Conservation (phyloP, 2,797 vertebrate genomes). For the Paedocypris micromegethes region DNA sequence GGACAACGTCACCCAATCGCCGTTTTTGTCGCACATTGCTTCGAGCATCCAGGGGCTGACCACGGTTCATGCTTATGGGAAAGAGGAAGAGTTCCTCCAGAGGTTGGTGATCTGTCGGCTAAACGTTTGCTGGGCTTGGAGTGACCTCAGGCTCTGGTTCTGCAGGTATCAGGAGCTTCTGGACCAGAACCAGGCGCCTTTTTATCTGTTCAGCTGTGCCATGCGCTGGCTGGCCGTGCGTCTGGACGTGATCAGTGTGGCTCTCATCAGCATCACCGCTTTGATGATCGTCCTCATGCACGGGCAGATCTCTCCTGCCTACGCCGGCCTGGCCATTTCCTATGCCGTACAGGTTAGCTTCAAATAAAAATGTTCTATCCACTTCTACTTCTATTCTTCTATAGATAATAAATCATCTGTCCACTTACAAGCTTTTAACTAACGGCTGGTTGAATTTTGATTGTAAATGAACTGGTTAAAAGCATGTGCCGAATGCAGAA, state of each 20-base stretch:
- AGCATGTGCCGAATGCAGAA: no score
- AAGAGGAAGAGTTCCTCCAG: conserved; percentile 78
- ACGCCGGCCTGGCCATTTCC: conserved; percentile 85
- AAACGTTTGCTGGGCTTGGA: background rate
- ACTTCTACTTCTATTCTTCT: no score
- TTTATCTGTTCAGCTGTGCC: conserved; percentile 86
- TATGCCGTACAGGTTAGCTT: conserved; percentile 81
- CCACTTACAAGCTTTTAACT: no score
- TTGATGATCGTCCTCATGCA: conserved; percentile 91
- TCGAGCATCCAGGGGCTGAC: conserved; percentile 88
- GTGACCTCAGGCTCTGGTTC: conserved; percentile 16
- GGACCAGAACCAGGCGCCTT: conserved; percentile 84
- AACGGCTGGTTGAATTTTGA: no score
- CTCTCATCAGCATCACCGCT: conserved; percentile 81
- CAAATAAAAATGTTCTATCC: no score
- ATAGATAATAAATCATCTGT: no score
- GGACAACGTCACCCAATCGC: conserved; percentile 86
- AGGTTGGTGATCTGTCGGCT: conserved; percentile 60
- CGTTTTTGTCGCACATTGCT: conserved; percentile 86
- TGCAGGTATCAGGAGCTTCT: conserved; percentile 83
- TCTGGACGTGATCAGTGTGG: conserved; percentile 84
- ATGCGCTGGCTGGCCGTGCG: conserved; percentile 90
- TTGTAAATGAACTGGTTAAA: no score
- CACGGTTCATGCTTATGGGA: conserved; percentile 84
- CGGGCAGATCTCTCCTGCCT: conserved; percentile 80